A percentile compares a stretch with the other conserved stretches of the same genome.
These are phyloP conservation scores for Drosophila lacertosa DNA, from an alignment of 1,140 invertebrate species.

Conservation along the genomic window DNA sequence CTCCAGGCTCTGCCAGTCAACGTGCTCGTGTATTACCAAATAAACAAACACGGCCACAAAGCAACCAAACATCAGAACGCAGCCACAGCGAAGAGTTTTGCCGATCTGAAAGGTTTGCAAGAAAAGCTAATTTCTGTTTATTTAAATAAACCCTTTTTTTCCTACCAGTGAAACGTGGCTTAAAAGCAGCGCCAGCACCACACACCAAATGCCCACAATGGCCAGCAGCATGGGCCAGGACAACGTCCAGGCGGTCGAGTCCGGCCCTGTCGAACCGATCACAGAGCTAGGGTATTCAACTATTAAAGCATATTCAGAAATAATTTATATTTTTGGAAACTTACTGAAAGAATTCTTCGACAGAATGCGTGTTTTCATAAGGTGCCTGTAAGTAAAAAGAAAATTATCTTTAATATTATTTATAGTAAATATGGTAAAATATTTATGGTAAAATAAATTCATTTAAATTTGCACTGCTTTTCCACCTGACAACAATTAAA, in stretches of 20 bases:
- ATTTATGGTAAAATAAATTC: neutral
- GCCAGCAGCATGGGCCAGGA: slow-evolving; percentile 65
- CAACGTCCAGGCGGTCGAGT: slow-evolving; percentile 36
- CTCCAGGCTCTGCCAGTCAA: slow-evolving; percentile 38
- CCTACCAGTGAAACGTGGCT: slow-evolving; percentile 66
- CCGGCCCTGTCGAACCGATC: slow-evolving; percentile 55
- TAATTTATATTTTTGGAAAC: neutral
- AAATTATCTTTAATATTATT: neutral
- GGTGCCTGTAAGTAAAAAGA: slow-evolving; percentile 14
- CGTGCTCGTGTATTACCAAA: slow-evolving; percentile 48
- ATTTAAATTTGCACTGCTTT: too few species aligned
- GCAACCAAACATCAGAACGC: slow-evolving; percentile 64
- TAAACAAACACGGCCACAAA: slow-evolving; percentile 69
- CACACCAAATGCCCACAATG: slow-evolving; percentile 61
- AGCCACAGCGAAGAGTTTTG: slow-evolving; percentile 66
- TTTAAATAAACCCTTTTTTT: neutral
- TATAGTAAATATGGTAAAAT: neutral
- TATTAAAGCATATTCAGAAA: neutral
- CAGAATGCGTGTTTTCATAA: slow-evolving; percentile 58
- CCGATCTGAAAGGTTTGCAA: slow-evolving; percentile 55
- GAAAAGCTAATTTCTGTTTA: too few species aligned
- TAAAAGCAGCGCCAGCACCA: slow-evolving; percentile 53
- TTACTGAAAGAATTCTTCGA: slow-evolving; percentile 75
- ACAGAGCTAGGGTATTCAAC: slow-evolving; percentile 36
- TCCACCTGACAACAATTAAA: too few species aligned